phyloP scores from a whole-genome alignment of 2,113 vertebrate genomes.

The Empidonax alnorum region DNA sequence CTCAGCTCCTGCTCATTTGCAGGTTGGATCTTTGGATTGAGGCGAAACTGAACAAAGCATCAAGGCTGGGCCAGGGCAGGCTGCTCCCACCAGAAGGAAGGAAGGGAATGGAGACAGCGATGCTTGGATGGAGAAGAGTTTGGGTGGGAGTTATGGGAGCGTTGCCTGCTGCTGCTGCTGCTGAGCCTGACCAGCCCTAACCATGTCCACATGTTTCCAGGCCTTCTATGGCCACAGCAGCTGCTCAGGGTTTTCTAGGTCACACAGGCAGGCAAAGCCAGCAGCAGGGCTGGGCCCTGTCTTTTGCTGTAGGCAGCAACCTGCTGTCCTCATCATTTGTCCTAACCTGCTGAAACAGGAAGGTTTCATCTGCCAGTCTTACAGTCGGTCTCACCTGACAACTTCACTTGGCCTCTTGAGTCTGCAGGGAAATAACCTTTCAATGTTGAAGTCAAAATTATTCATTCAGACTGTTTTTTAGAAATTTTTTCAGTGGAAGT shows the following conservation, averaged over 20 bases:
- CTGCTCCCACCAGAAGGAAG: not conserved
- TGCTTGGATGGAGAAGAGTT: not conserved
- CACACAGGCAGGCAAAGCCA: not conserved
- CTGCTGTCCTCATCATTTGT: not conserved
- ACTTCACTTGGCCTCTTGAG: accelerated
- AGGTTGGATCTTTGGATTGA: not conserved
- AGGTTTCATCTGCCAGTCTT: not conserved
- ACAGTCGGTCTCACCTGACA: accelerated
- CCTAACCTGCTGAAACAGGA: not conserved
- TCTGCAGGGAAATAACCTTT: not conserved
- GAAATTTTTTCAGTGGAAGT: not conserved
- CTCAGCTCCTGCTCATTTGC: not conserved
- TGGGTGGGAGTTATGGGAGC: not conserved
- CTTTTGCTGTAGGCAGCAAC: not conserved
- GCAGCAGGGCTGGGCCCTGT: not conserved
- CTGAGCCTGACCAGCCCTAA: not conserved
- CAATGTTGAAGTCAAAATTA: not conserved
- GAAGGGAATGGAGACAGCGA: accelerated
- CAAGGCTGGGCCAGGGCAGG: not conserved
- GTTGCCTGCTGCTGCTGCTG: not conserved
- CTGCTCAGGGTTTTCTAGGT: not conserved
- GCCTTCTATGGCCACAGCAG: not conserved
- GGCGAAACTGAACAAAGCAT: not conserved
- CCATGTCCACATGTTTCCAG: accelerated
- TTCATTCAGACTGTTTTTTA: not conserved